Conservation (phyloP, 2,113 vertebrate species). For the Hypomesus transpacificus region DNA sequence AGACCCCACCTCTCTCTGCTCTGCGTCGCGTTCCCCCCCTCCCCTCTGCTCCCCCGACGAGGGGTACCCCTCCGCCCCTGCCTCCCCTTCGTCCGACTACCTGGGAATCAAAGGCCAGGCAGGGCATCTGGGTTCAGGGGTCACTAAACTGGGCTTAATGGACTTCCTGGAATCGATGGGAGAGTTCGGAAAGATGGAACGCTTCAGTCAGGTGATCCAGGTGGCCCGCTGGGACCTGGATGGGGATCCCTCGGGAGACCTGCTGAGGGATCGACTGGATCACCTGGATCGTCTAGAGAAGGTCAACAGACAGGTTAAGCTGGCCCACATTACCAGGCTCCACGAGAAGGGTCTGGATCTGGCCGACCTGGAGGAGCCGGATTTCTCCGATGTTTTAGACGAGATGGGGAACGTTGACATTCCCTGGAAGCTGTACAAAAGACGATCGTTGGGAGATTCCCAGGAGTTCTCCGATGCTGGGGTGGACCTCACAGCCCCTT, state of each 20-base stretch:
- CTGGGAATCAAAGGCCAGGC: slow-evolving; percentile 57
- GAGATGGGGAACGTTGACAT: slow-evolving; percentile 71
- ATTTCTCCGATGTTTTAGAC: slow-evolving; percentile 67
- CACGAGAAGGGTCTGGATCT: slow-evolving; percentile 69
- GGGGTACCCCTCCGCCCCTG: slow-evolving; percentile 72
- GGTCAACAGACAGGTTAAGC: slow-evolving; percentile 72
- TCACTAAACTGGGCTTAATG: slow-evolving; percentile 66
- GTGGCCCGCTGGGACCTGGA: slow-evolving; percentile 72
- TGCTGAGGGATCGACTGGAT: slow-evolving; percentile 67
- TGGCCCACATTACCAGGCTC: slow-evolving; percentile 63
- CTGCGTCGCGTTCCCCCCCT: slow-evolving; percentile 38
- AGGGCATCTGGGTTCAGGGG: slow-evolving; percentile 46
- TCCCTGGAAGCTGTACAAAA: slow-evolving; percentile 71
- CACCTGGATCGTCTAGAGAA: slow-evolving; percentile 74
- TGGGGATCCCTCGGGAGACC: slow-evolving; percentile 66
- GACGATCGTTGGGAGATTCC: slow-evolving; percentile 58
- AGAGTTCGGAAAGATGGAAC: slow-evolving; percentile 75
- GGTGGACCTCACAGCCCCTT: slow-evolving; percentile 72
- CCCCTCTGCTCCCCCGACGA: slow-evolving; percentile 72
- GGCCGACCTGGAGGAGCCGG: slow-evolving; percentile 63
- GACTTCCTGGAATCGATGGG: slow-evolving; percentile 74
- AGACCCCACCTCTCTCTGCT: slow-evolving; percentile 43
- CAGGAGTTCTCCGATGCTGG: slow-evolving; percentile 77
- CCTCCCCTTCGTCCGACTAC: slow-evolving; percentile 69
- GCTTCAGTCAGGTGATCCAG: slow-evolving; percentile 73